Evolutionary conservation across 2,888 invertebrate genomes (phyloP).

Genomic region (Drosophila lacicola): DNA sequence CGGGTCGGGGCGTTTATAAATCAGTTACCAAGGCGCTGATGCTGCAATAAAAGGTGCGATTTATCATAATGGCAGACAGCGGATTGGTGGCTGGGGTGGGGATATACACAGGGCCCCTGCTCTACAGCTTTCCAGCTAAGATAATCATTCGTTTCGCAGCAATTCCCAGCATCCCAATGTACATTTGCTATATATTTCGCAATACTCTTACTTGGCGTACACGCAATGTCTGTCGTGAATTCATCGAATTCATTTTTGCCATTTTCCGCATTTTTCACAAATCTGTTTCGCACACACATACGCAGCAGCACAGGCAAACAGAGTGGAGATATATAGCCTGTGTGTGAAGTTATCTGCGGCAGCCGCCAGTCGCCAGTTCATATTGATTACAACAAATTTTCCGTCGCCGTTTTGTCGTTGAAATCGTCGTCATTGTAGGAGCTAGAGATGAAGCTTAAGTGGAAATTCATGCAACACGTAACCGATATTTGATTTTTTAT

Average conservation of each 20-base stretch:
- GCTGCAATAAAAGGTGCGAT: constrained; percentile 82
- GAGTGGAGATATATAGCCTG: constrained; percentile 40
- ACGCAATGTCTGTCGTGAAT: constrained; percentile 58
- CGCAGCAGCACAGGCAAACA: constrained; percentile 18
- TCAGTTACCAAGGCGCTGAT: constrained; percentile 79
- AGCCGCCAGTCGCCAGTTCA: constrained; percentile 76
- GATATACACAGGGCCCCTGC: neutral
- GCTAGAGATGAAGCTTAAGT: constrained; percentile 40
- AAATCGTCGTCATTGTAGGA: constrained; percentile 27
- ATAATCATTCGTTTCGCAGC: constrained; percentile 41
- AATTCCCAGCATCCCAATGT: constrained; percentile 47
- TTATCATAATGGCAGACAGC: constrained; percentile 72
- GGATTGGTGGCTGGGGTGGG: neutral
- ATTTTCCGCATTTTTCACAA: constrained; percentile 80
- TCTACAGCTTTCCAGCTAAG: constrained; percentile 4
- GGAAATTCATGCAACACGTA: constrained; percentile 44
- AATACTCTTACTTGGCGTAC: constrained; percentile 48
- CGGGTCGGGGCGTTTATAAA: constrained; percentile 60
- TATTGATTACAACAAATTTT: constrained; percentile 80
- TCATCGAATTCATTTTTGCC: constrained; percentile 79
- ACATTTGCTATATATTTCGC: constrained; percentile 58
- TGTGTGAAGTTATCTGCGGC: constrained; percentile 73
- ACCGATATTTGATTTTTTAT: constrained; percentile 42
- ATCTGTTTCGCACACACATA: constrained; percentile 67
- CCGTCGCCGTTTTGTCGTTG: constrained; percentile 76